Evolutionary conservation across 2,888 invertebrate genomes (phyloP).

Genomic region (Ptychoptera albimana): DNA sequence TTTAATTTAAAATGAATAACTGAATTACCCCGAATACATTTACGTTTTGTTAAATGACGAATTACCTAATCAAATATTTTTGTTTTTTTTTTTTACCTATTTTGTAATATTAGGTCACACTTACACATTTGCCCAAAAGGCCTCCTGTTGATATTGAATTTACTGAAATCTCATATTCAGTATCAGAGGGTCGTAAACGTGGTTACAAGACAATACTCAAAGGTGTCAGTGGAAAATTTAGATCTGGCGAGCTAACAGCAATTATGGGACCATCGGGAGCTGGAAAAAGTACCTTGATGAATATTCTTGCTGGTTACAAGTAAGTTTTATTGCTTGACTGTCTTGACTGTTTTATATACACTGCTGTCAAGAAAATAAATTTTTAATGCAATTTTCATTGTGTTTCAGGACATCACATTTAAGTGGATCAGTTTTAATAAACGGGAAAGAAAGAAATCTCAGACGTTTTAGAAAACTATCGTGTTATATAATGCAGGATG

Average conservation of each 20-base stretch:
- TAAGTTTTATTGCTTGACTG: conserved; percentile 29
- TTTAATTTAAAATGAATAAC: no score
- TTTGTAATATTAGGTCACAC: conserved; percentile 23
- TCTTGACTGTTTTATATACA: neutral
- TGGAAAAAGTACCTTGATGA: conserved; percentile 72
- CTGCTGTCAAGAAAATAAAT: conserved; percentile 1
- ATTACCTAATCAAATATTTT: neutral
- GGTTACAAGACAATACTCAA: conserved; percentile 79
- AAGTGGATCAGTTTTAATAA: conserved; percentile 72
- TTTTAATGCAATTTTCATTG: conserved; percentile 2
- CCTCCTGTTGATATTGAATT: conserved; percentile 86
- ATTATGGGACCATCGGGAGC: conserved; percentile 89
- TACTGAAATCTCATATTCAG: conserved; percentile 72
- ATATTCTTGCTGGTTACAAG: conserved; percentile 78
- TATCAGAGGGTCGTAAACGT: conserved; percentile 64
- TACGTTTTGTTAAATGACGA: neutral
- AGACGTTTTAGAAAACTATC: conserved; percentile 83
- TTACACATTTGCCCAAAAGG: conserved; percentile 70
- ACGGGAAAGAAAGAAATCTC: conserved; percentile 73
- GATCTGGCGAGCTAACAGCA: conserved; percentile 81
- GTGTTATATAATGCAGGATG: conserved; percentile 95
- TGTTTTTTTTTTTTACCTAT: no score
- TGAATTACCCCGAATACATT: no score
- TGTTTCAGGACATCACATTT: conserved; percentile 62
- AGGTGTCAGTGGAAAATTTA: conserved; percentile 75